Base-by-base conservation (phyloP, 2,797 vertebrate genomes). In the Mionectes olivaceus region DNA sequence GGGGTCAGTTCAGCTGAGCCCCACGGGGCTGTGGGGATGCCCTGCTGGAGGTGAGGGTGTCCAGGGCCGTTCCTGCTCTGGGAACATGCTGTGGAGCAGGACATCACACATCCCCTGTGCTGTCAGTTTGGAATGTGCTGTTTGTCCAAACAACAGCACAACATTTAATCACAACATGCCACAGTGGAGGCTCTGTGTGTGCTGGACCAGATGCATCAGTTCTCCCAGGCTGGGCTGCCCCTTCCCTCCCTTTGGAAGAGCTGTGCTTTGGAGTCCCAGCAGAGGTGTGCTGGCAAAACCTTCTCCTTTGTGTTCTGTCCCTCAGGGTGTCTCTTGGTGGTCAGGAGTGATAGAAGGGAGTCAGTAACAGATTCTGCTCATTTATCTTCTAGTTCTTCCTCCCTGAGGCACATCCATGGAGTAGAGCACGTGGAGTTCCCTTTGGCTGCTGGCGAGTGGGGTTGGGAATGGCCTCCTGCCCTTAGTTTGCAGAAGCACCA, bases 121-220 rank as follows among this genome's bases (percentile, higher is more conserved):
- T 43, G 49, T 39, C 61, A 5, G 33, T 46, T 46, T 15, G 59
- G 50, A 41, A 22, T 21, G 78, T 59, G 65, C 86, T 41, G 8
- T 76, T 89, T 76, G 55, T 39, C 64, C 1, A 2, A 37, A 39
- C 70, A 75, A 7, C 46, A 80, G 14, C 87, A 65, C 60, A 35
- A 7, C 67, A 35, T 56, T 75, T 68, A 39, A 91, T 83, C 70
- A 13, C 85, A 82, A 1, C 11, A 0, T 37, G 65, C 85, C 37
- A 13, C 55, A 41, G 27, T 25, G 55, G 75, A 33, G 68, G 77
- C 83, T 90, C 49, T 89, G 69, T 91, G 21, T 52, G 68, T 93
- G 39, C 60, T 80, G 82, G 22, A 43, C 77, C 91, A 83, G 75
- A 57, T 61, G 52, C 19, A 2, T n/a, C 14, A 18, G 0, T 22